phyloP scores from a whole-genome alignment of 2,113 vertebrate genomes.

The Zosterops japonicus region DNA sequence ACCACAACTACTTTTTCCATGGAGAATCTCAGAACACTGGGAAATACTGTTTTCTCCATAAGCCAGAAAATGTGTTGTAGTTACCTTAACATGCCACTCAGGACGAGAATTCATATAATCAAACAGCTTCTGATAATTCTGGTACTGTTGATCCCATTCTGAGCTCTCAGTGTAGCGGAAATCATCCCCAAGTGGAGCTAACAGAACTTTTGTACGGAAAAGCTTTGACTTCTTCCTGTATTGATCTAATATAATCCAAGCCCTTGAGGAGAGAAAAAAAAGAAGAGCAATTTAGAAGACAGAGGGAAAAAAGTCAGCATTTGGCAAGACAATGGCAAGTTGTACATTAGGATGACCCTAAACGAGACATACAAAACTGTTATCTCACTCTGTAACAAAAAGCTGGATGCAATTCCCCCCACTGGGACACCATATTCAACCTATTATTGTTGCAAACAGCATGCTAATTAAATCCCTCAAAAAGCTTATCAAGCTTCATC shows the following conservation, averaged over 20 bases:
- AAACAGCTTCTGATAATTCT: conserved; percentile 91
- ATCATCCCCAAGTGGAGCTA: conserved; percentile 90
- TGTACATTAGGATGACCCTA: neutral
- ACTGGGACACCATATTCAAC: neutral
- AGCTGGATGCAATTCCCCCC: neutral
- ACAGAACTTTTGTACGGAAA: conserved; percentile 84
- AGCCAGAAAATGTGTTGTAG: neutral
- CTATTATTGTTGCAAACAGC: neutral
- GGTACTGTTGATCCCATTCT: conserved; percentile 92
- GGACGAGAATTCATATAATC: conserved; percentile 88
- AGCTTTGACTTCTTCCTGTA: conserved; percentile 96
- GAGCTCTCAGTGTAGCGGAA: conserved; percentile 86
- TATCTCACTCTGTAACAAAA: neutral
- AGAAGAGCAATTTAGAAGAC: neutral
- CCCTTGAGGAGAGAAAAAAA: conserved; percentile 61
- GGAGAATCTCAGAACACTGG: neutral
- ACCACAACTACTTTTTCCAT: neutral
- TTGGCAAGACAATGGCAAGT: neutral
- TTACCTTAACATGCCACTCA: conserved; percentile 87
- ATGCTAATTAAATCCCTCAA: neutral
- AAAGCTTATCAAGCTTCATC: neutral
- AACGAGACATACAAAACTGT: neutral
- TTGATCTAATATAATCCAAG: conserved; percentile 88
- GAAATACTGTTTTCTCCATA: neutral
- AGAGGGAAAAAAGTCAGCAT: neutral